These are phyloP conservation scores for Gymnodraco acuticeps DNA, from an alignment of 2,797 vertebrate species.

Conservation along the genomic window DNA sequence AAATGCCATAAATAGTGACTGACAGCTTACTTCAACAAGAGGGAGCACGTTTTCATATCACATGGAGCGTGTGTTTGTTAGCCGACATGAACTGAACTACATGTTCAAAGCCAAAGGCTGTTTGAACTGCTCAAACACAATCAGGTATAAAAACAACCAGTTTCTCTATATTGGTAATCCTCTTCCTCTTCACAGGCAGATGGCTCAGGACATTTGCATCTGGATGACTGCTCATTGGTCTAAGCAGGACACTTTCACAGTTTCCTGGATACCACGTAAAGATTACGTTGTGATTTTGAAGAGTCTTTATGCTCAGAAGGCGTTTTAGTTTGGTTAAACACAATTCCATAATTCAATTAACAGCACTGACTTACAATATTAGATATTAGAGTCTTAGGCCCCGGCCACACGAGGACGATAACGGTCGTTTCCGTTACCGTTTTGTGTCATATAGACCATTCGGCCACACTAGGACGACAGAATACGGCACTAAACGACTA, in stretches of 20 bases:
- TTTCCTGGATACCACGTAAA: conserved; percentile 55
- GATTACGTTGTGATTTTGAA: neutral
- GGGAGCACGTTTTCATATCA: conserved; percentile 4
- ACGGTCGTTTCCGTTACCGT: no score
- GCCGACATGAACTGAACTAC: conserved; percentile 23
- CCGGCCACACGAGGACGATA: no score
- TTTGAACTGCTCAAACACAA: conserved; percentile 23
- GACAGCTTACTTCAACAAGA: neutral
- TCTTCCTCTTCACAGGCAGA: conserved; percentile 31
- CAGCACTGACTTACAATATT: no score
- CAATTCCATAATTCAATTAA: no score
- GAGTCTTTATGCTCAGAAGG: neutral
- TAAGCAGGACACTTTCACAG: conserved; percentile 46
- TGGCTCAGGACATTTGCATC: conserved; percentile 50
- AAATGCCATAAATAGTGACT: neutral
- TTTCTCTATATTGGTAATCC: conserved; percentile 12
- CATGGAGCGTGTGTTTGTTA: neutral
- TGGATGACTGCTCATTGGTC: conserved; percentile 48
- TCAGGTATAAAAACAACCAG: conserved; percentile 6
- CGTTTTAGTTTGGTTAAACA: no score
- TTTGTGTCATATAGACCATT: no score
- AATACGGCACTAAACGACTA: no score
- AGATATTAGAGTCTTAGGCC: no score
- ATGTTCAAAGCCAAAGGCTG: conserved; percentile 9
- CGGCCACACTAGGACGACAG: no score